Evolutionary conservation across 2,797 vertebrate species (phyloP).

Genomic region (Takifugu rubripes): DNA sequence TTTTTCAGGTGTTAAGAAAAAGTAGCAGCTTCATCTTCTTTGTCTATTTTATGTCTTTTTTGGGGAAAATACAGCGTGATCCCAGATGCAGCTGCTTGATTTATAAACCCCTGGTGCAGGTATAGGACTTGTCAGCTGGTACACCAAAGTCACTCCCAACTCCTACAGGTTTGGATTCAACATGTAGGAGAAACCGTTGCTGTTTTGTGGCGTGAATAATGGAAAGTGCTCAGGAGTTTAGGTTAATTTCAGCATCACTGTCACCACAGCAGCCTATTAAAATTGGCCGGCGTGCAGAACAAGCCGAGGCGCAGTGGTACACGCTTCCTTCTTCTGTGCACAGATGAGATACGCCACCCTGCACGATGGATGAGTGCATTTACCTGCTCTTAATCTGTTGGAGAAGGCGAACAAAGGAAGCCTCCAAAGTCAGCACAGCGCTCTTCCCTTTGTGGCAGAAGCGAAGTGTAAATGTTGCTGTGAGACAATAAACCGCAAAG

Average conservation of each 20-base stretch:
- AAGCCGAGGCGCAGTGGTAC: conserved; percentile 14
- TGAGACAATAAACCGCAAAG: conserved; percentile 71
- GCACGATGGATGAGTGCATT: conserved; percentile 29
- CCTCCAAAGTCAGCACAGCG: conserved; percentile 41
- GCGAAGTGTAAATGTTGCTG: conserved; percentile 61
- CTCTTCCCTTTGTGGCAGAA: conserved; percentile 54
- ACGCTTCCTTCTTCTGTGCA: neutral
- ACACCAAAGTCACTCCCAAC: no score
- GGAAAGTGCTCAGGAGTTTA: conserved; percentile 53
- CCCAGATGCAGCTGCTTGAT: no score
- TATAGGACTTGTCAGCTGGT: no score
- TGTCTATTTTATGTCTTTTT: no score
- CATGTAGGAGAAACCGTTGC: no score
- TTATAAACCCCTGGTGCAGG: no score
- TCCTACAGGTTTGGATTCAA: no score
- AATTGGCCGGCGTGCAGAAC: conserved; percentile 16
- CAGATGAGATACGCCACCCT: conserved; percentile 15
- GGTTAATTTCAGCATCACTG: conserved; percentile 60
- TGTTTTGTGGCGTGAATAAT: conserved; percentile 5
- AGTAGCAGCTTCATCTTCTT: no score
- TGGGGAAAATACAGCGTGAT: no score
- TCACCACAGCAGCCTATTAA: conserved; percentile 44
- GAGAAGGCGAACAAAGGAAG: conserved; percentile 26
- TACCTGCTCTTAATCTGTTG: conserved; percentile 19
- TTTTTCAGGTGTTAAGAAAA: no score